Evolutionary conservation across 92 coral and sea anemone genomes (phyloP).

Genomic region (Paramuricea clavata): DNA sequence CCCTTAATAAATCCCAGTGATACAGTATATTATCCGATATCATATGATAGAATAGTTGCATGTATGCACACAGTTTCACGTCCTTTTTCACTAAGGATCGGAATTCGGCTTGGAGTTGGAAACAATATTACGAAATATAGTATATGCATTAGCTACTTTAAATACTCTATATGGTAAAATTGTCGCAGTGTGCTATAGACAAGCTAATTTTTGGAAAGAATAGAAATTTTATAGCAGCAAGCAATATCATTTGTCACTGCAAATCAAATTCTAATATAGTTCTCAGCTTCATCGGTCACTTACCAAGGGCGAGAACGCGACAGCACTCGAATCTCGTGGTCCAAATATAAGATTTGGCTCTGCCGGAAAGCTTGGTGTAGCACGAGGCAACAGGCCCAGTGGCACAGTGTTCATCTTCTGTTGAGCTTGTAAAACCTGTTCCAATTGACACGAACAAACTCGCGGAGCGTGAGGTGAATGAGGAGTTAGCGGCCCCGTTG

Average conservation of each 20-base stretch:
- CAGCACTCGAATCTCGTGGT: conserved; percentile 74
- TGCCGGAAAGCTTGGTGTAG: conserved; percentile 68
- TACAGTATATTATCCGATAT: too few relatives aligned
- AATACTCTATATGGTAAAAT: conserved; percentile 33
- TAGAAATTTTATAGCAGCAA: background rate
- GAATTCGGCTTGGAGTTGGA: too few relatives aligned
- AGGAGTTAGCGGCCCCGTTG: conserved; percentile 58
- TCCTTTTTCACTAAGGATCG: too few relatives aligned
- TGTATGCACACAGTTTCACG: too few relatives aligned
- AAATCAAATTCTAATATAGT: background rate
- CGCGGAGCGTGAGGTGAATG: conserved; percentile 47
- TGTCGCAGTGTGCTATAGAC: too few relatives aligned
- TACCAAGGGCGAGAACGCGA: conserved; percentile 96
- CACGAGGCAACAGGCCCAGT: conserved; percentile 89
- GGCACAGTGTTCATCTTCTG: conserved; percentile 86
- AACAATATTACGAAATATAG: too few relatives aligned
- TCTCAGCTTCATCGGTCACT: conserved; percentile 34
- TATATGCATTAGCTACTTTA: too few relatives aligned
- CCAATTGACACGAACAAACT: conserved; percentile 95
- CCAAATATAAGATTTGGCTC: conserved; percentile 82
- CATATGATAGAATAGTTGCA: too few relatives aligned
- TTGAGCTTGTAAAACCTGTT: conserved; percentile 80
- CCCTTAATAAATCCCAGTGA: too few relatives aligned
- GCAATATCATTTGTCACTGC: background rate
- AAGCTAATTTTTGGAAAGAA: too few relatives aligned